Conservation (phyloP, 2,888 invertebrate species). For the Antitype chi region DNA sequence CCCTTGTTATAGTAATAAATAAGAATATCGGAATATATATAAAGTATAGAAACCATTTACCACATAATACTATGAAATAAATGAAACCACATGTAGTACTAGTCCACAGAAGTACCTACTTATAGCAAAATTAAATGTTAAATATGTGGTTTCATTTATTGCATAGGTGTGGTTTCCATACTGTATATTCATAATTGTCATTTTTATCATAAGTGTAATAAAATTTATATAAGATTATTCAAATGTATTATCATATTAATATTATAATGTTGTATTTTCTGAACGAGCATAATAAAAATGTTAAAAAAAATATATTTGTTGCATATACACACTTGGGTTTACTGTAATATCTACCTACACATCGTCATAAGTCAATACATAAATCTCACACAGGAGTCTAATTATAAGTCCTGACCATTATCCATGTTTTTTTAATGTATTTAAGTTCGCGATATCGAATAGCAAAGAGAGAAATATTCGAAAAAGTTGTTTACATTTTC, state of each 20-base stretch:
- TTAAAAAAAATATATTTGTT: slow-evolving; percentile 75
- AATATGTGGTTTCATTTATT: too few relatives aligned
- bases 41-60: too few relatives aligned
- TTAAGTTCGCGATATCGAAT: not conserved
- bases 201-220: slow-evolving; percentile 40
- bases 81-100: too few relatives aligned
- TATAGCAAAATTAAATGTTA: too few relatives aligned
- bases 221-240: slow-evolving; percentile 42
- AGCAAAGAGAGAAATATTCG: not conserved
- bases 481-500: not conserved
- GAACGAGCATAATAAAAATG: slow-evolving; percentile 73
- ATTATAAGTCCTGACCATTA: not conserved
- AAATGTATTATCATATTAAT: slow-evolving; percentile 54
- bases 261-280: slow-evolving; percentile 72
- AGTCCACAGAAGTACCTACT: too few relatives aligned
- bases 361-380: too few relatives aligned
- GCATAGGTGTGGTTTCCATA: too few relatives aligned
- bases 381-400: not conserved
- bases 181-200: slow-evolving; percentile 21
- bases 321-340: slow-evolving; percentile 45
- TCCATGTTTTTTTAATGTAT: not conserved
- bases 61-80: too few relatives aligned
- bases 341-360: not conserved
- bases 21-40: slow-evolving; percentile 11
- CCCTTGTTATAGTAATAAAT: slow-evolving; percentile 37